Conservation (phyloP, 2,113 vertebrate species). For the Castor canadensis region DNA sequence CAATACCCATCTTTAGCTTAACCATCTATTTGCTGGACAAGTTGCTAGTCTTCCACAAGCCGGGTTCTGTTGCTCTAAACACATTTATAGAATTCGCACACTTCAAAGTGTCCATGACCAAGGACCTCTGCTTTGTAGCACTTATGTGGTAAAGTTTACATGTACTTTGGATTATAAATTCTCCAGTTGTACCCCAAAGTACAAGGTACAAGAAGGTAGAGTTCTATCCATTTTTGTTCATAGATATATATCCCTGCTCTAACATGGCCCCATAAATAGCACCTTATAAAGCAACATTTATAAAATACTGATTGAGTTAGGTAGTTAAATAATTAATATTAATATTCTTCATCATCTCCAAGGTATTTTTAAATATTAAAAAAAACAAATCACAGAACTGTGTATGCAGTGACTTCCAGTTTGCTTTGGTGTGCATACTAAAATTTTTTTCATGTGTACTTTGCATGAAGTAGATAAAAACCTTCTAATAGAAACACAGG, state of each 20-base stretch:
- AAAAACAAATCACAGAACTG: neutral
- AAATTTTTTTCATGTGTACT: neutral
- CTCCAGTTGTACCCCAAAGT: neutral
- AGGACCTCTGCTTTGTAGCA: no score
- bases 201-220: neutral
- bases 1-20: accelerated
- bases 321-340: neutral
- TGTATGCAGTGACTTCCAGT: neutral
- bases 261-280: accelerated
- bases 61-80: neutral
- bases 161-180: no score
- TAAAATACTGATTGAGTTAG: neutral
- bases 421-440: neutral
- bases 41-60: no score
- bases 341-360: no score
- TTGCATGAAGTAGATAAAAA: neutral
- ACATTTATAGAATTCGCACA: neutral
- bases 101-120: neutral
- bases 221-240: neutral
- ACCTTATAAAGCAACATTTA: neutral
- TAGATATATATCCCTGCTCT: neutral
- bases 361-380: neutral
- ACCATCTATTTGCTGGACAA: neutral
- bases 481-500: neutral
- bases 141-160: neutral